Percentiles rank a stretch among this genome's conserved stretches.
These are phyloP conservation scores for Lynx canadensis DNA, from an alignment of 2,113 vertebrate species.

Conservation along the genomic window DNA sequence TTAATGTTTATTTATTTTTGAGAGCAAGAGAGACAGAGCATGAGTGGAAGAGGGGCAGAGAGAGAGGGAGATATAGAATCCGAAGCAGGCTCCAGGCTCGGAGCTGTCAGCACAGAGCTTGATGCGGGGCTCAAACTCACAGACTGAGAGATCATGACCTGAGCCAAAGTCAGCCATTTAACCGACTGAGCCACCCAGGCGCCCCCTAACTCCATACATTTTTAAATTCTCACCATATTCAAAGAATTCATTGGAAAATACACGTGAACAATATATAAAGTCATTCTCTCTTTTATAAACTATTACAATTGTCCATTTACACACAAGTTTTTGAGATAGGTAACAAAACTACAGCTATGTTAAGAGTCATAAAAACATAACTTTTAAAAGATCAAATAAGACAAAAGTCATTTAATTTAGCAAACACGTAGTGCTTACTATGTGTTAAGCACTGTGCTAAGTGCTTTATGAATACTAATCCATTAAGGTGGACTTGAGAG, in stretches of 20 bases:
- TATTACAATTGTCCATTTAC: slow-evolving; percentile 49
- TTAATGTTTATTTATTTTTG: too few species aligned
- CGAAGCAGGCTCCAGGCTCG: too few species aligned
- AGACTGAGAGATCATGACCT: too few species aligned
- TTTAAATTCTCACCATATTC: slow-evolving; percentile 44
- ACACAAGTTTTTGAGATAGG: slow-evolving; percentile 15
- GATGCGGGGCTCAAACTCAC: too few species aligned
- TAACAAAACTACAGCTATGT: slow-evolving; percentile 29
- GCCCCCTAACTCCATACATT: background rate
- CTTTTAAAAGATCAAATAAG: background rate
- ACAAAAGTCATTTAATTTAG: slow-evolving; percentile 18
- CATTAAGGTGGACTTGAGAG: background rate
- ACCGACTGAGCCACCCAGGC: too few species aligned
- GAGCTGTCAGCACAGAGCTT: too few species aligned
- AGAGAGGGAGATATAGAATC: too few species aligned
- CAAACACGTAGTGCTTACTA: slow-evolving; percentile 6
- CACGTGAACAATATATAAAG: background rate
- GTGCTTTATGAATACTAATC: background rate
- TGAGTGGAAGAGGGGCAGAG: too few species aligned
- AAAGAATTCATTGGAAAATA: slow-evolving; percentile 41
- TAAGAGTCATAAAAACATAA: slow-evolving; percentile 40
- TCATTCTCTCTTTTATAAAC: slow-evolving; percentile 9
- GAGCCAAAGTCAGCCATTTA: too few species aligned
- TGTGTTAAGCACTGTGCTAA: background rate
- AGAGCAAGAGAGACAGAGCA: too few species aligned